A percentile compares a stretch with the other conserved stretches of the same genome.
phyloP scores from a whole-genome alignment of 2,113 vertebrate species.

The Trematocara nigrifrons region DNA sequence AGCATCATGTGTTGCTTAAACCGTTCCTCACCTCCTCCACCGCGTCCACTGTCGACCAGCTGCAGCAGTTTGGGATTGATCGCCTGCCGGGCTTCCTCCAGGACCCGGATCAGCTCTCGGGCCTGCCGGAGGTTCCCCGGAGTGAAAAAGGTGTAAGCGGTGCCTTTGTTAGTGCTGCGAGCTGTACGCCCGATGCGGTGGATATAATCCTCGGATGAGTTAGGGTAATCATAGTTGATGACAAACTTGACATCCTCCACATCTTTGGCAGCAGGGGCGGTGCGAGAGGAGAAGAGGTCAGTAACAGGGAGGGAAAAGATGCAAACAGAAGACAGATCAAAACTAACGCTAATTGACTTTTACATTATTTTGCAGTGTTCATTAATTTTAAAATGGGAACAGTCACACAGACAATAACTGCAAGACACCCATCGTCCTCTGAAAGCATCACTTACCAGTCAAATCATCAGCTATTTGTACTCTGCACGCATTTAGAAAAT shows the following conservation, averaged over 20 bases:
- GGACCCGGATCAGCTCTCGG: constrained; percentile 88
- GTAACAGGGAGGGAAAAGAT: constrained; percentile 14
- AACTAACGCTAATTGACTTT: not conserved
- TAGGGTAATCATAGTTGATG: constrained; percentile 98
- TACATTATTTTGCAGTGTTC: not conserved
- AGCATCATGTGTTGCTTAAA: not conserved
- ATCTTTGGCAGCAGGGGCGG: constrained; percentile 63
- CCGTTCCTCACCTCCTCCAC: constrained; percentile 24
- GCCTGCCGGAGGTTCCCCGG: constrained; percentile 94
- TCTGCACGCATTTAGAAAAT: not conserved
- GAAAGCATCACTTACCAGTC: constrained; percentile 42
- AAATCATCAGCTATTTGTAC: not conserved
- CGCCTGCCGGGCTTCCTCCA: constrained; percentile 93
- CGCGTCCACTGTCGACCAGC: constrained; percentile 86
- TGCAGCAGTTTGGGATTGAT: constrained; percentile 96
- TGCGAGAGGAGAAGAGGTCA: not conserved
- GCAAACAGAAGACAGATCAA: constrained; percentile 1
- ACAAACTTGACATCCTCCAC: constrained; percentile 99
- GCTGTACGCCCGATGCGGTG: constrained; percentile 94
- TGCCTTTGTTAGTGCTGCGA: constrained; percentile 96
- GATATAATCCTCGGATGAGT: constrained; percentile 96
- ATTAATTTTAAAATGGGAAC: not conserved
- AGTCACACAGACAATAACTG: constrained; percentile 35
- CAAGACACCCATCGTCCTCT: not conserved
- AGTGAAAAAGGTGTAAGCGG: constrained; percentile 97